Base-by-base conservation (phyloP, 2,888 invertebrate species). In the Pyralis farinalis region DNA sequence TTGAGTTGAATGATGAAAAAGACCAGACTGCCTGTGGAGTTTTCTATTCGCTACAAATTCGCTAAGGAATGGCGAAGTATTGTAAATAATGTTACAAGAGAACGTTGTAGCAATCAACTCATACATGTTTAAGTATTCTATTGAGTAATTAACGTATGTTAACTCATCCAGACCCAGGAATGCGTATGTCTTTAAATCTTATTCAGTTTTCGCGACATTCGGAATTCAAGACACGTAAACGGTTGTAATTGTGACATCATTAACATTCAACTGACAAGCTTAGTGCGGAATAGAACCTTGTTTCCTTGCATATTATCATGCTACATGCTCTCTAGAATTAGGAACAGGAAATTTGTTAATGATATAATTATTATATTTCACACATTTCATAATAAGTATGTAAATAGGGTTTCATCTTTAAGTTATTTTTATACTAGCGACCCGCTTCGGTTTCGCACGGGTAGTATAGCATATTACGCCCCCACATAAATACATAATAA, bases 301-400 rank as follows among this genome's bases (percentile, higher is more conserved):
- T 44, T 44, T 36, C 43, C 37, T 37, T 30, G 37, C 10, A 25
- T 32, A 35, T 44, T 44, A 32, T 37, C 12, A 38, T 31, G 40
- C 33, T 30, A 33, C 31, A 9, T 29, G 7, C 25, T n/a, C 25
- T 5, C 25, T 25, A 30, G 30, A 21, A 12, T 37, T 10, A 29
- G 29, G n/a, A 37, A 11, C 37, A 37, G 37, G 37, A 37, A 37
- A 37, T 30, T 31, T 8, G 30, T 29, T 37, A 37, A 37, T 37
- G 30, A 37, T 10, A 29, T 36, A 37, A 37, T 37, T 5, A 21
- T 21, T 25, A 16, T 36, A 36, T 28, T 16, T 9, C 36, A 20
- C 29, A n/a, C n/a, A n/a, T n/a, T n/a, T n/a, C n/a, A n/a, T n/a
- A n/a, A n/a, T n/a, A n/a, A n/a, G n/a, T n/a, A n/a, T n/a, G n/a